Evolutionary conservation across 2,797 vertebrate species (phyloP).

Genomic region (Gymnodraco acuticeps): DNA sequence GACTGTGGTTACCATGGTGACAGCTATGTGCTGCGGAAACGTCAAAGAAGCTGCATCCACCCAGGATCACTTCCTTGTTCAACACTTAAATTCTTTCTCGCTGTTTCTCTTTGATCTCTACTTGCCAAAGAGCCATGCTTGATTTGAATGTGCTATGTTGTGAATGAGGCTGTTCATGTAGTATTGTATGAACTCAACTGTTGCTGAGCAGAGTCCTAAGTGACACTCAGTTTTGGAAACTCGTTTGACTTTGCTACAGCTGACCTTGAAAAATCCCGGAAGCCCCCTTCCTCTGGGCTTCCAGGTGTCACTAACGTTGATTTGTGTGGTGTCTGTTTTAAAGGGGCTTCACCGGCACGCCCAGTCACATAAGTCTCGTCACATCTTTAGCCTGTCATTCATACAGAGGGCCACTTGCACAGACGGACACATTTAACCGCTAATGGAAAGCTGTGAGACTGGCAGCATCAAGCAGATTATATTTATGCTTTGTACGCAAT

Average conservation of each 20-base stretch:
- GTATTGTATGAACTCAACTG: conserved; percentile 61
- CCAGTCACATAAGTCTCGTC: conserved; percentile 37
- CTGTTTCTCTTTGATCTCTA: conserved; percentile 39
- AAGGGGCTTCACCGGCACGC: conserved; percentile 40
- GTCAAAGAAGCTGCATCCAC: conserved; percentile 79
- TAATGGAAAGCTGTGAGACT: conserved; percentile 3
- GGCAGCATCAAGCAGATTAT: conserved; percentile 17
- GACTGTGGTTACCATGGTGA: conserved; percentile 87
- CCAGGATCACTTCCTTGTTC: conserved; percentile 79
- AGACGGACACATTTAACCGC: conserved; percentile 15
- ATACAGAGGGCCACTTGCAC: not conserved
- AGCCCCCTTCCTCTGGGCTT: conserved; percentile 61
- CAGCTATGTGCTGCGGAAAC: conserved; percentile 84
- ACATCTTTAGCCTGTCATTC: conserved; percentile 35
- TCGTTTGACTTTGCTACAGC: conserved; percentile 70
- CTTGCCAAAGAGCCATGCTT: conserved; percentile 23
- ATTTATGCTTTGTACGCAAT: conserved; percentile 18
- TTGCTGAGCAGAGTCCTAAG: conserved; percentile 63
- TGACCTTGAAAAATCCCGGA: conserved; percentile 77
- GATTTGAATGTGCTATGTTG: conserved; percentile 36
- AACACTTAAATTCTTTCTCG: conserved; percentile 62
- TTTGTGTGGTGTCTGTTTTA: conserved; percentile 57
- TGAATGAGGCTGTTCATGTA: conserved; percentile 32
- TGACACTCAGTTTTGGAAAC: conserved; percentile 63
- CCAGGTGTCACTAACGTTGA: conserved; percentile 69